phyloP scores from a whole-genome alignment of 2,797 vertebrate species.

The Jordanella pulchra region DNA sequence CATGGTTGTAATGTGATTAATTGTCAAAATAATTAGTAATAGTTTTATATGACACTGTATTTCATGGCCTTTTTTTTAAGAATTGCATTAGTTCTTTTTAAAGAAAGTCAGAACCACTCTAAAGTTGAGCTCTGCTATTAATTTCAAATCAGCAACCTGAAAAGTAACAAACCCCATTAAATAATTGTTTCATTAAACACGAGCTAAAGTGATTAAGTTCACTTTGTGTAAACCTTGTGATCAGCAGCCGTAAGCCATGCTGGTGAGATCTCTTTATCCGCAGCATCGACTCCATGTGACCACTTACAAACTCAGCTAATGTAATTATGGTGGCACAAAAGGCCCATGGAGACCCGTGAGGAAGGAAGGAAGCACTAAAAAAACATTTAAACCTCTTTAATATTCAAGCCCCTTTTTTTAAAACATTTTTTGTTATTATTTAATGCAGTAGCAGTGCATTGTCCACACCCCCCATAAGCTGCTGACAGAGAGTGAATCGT shows the following conservation, averaged over 20 bases:
- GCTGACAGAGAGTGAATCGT: conserved; percentile 65
- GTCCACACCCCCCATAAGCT: conserved; percentile 66
- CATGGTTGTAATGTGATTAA: not conserved
- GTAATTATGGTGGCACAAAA: conserved; percentile 64
- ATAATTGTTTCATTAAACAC: conserved; percentile 33
- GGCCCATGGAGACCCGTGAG: conserved; percentile 31
- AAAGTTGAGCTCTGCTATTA: not conserved
- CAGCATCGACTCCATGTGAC: conserved; percentile 44
- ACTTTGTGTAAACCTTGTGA: conserved; percentile 53
- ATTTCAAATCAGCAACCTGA: conserved; percentile 38
- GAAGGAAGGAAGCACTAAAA: conserved; percentile 55
- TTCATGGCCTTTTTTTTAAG: not conserved
- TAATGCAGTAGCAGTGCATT: conserved; percentile 69
- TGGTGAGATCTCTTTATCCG: conserved; percentile 62
- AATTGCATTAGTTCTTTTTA: not conserved
- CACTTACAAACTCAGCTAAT: conserved; percentile 62
- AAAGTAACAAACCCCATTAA: conserved; percentile 8
- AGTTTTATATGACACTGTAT: not conserved
- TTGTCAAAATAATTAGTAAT: not conserved
- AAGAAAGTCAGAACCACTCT: not conserved
- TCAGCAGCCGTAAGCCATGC: conserved; percentile 62
- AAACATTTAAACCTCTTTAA: conserved; percentile 66
- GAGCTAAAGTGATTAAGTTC: conserved; percentile 58
- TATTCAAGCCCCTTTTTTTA: conserved; percentile 53
- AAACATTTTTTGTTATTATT: conserved; percentile 70